Conservation (phyloP, 2,797 vertebrate genomes). For the Sebastes melanostomus region DNA sequence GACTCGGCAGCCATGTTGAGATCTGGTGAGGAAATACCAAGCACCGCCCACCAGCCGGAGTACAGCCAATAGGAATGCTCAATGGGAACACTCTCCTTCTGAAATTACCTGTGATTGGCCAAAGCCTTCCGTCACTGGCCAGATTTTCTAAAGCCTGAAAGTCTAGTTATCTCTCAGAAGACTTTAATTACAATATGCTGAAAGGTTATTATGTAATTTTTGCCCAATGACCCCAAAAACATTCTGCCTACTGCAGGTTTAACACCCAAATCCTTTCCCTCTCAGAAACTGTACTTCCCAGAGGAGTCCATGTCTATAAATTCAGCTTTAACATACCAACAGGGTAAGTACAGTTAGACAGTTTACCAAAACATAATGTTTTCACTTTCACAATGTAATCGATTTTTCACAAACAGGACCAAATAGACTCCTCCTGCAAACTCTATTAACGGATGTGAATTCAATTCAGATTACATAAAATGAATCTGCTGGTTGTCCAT, state of each 20-base stretch:
- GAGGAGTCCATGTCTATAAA: conserved; percentile 90
- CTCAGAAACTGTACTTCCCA: conserved; percentile 76
- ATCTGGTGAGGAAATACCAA: too few species aligned
- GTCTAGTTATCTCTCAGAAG: too few species aligned
- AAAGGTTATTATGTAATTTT: too few species aligned
- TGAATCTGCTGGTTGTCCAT: not conserved
- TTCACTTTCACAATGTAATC: not conserved
- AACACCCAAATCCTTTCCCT: not conserved
- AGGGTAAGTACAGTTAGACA: conserved; percentile 83
- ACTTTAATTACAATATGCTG: too few species aligned
- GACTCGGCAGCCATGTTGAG: too few species aligned
- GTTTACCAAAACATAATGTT: not conserved
- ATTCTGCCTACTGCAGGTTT: too few species aligned
- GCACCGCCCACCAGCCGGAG: too few species aligned
- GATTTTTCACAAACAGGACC: not conserved
- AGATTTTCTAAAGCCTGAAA: too few species aligned
- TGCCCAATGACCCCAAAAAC: too few species aligned
- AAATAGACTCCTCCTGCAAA: not conserved
- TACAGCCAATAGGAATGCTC: too few species aligned
- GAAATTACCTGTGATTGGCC: too few species aligned
- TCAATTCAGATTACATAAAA: not conserved
- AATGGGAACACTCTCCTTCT: too few species aligned
- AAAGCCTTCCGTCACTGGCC: rapidly evolving
- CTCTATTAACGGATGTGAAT: not conserved
- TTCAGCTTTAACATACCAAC: conserved; percentile 91